These are phyloP conservation scores for Eclectus roratus DNA, from an alignment of 2,113 vertebrate genomes.

Conservation along the genomic window DNA sequence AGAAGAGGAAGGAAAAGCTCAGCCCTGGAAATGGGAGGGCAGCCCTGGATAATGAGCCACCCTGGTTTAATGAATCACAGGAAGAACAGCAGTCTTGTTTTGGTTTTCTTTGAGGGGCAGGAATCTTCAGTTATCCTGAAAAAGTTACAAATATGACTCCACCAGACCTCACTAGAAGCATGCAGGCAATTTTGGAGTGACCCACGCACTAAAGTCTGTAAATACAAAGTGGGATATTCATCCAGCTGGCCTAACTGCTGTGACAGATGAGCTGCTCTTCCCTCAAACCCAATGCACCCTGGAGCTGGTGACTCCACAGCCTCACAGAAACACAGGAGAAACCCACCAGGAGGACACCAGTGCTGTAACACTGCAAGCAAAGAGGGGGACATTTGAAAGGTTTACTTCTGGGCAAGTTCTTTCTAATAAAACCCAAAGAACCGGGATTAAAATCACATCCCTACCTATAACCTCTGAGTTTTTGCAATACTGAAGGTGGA, in stretches of 20 bases:
- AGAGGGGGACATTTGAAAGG: accelerated
- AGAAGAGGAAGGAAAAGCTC: constrained; percentile 76
- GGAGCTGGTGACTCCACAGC: not conserved
- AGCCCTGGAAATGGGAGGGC: constrained; percentile 68
- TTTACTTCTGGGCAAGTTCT: not conserved
- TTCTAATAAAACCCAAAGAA: not conserved
- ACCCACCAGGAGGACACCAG: not conserved
- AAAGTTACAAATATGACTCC: not conserved
- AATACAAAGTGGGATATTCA: not conserved
- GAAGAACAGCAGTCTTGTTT: constrained; percentile 41
- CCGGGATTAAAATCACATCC: no score
- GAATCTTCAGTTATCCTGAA: constrained; percentile 23
- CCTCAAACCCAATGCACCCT: not conserved
- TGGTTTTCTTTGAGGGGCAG: not conserved
- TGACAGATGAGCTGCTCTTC: not conserved
- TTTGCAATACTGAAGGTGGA: not conserved
- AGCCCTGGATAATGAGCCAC: constrained; percentile 32
- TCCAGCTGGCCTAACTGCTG: not conserved
- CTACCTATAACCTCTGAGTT: not conserved
- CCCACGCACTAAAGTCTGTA: not conserved
- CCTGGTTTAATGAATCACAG: constrained; percentile 72
- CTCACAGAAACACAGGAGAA: accelerated
- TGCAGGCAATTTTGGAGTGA: not conserved
- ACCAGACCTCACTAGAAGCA: not conserved
- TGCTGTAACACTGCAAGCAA: accelerated